Evolutionary conservation across 1,140 invertebrate species (phyloP), one percentile per base, ranked within the genome.

Genomic region (Nasonia giraulti): DNA sequence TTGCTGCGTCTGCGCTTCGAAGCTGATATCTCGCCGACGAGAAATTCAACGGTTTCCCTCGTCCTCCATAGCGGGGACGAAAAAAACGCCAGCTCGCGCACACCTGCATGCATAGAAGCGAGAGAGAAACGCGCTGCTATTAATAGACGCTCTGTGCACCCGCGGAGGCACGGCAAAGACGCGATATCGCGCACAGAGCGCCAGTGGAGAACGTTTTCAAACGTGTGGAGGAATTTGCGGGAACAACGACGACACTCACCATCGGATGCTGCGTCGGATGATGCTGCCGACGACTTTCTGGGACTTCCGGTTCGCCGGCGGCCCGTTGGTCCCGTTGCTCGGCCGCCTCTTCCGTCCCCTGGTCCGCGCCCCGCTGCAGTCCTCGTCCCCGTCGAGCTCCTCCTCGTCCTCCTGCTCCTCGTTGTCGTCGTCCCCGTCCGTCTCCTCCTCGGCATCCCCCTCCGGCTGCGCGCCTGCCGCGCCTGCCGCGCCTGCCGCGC

Each of bases 201-300:
- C 55, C 11, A 62, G 5, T n/a, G 62, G 17, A 17, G 62, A 44
- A 44, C 40, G 62, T 66, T 66, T 66, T 66, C 62, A 20, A 66
- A 66, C n/a, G 62, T 7, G 20, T 20, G 5, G 62, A n/a, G 33
- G 14, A 33, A 78, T 20, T 12, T 62, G 12, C 44, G 1, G 23
- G 23, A n/a, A 17, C 20, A 20, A 37, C 20, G 10, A 62, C 20
- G 4, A 50, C 40, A 90, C 91, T 92, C 86, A 93, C 92, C 91
- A 92, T 87, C 91, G 91, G 81, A 91, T 92, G 87, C 90, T 92
- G 71, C 88, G 89, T 79, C 91, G 91, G 73, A 93, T 92, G 82
- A 91, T 93, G 83, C 90, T 92, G 83, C 88, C 91, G 76, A 92
- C 89, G 80, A 93, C 89, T 78, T 89, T 90, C 40, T 92, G 91